phyloP scores from a whole-genome alignment of 2,888 invertebrate genomes.

The Folsomia manolachei region DNA sequence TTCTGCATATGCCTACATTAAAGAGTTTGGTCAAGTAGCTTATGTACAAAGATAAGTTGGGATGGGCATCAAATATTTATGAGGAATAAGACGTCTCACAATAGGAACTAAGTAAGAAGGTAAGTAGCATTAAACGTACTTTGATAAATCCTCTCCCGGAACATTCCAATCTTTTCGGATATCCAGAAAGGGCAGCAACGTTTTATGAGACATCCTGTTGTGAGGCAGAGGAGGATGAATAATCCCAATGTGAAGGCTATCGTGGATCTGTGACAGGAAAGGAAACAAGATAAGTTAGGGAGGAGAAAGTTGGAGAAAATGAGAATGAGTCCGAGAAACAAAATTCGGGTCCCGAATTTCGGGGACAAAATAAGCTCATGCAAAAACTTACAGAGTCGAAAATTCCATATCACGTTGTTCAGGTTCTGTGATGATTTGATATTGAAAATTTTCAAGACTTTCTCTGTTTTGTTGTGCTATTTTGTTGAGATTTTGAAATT shows the following conservation, averaged over 20 bases:
- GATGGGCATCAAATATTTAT: no score
- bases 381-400: background rate
- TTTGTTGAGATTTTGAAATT: background rate
- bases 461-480: background rate
- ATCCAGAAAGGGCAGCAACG: conserved; percentile 19
- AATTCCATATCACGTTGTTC: background rate
- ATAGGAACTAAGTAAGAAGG: no score
- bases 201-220: conserved; percentile 14
- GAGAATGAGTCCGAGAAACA: background rate
- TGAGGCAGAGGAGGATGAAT: conserved; percentile 1
- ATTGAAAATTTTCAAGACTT: background rate
- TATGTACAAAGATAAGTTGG: no score
- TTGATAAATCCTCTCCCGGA: conserved; percentile 19
- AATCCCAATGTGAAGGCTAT: conserved; percentile 12
- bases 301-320: background rate
- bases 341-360: background rate
- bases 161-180: conserved; percentile 19
- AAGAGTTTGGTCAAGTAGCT: no score
- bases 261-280: conserved; percentile 3
- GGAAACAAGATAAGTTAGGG: no score
- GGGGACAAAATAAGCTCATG: background rate
- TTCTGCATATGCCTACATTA: no score
- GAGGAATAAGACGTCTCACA: no score
- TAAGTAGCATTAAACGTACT: conserved; percentile 5
- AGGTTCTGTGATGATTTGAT: no score